Conservation (phyloP, 2,113 vertebrate species). For the Zosterops hypoxanthus region DNA sequence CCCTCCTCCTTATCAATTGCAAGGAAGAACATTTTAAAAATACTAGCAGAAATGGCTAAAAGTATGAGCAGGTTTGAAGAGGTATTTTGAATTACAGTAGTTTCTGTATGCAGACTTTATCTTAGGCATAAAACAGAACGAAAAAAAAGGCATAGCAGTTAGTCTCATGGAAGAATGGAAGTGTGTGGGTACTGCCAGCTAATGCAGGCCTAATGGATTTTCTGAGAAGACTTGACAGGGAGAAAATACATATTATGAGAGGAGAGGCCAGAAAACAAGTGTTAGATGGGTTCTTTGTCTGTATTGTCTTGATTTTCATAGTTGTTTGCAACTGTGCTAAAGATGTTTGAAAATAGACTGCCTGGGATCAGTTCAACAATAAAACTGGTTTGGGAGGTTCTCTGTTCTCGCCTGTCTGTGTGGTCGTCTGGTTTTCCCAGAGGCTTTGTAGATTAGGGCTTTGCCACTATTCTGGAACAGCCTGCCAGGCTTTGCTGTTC, state of each 20-base stretch:
- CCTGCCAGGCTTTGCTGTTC: not conserved
- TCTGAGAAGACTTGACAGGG: not conserved
- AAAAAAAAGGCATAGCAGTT: not conserved
- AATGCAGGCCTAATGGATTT: not conserved
- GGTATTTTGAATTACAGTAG: not conserved
- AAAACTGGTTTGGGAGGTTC: conserved; percentile 39
- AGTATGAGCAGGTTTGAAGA: not conserved
- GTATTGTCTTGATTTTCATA: not conserved
- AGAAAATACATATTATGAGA: not conserved
- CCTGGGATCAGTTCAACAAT: not conserved
- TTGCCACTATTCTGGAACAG: conserved; percentile 14
- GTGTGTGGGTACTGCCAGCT: not conserved
- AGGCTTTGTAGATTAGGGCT: not conserved
- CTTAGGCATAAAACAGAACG: not conserved
- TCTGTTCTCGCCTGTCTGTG: not conserved
- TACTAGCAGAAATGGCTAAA: not conserved
- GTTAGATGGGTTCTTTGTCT: not conserved
- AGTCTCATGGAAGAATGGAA: not conserved
- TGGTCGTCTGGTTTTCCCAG: not conserved
- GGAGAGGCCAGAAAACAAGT: not conserved
- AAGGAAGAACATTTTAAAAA: not conserved
- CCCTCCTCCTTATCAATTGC: accelerated
- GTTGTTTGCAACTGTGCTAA: not conserved
- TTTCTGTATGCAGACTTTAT: not conserved
- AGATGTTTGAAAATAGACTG: not conserved